Base-by-base conservation (phyloP, 2,113 vertebrate genomes). In the Phyllopteryx taeniolatus region DNA sequence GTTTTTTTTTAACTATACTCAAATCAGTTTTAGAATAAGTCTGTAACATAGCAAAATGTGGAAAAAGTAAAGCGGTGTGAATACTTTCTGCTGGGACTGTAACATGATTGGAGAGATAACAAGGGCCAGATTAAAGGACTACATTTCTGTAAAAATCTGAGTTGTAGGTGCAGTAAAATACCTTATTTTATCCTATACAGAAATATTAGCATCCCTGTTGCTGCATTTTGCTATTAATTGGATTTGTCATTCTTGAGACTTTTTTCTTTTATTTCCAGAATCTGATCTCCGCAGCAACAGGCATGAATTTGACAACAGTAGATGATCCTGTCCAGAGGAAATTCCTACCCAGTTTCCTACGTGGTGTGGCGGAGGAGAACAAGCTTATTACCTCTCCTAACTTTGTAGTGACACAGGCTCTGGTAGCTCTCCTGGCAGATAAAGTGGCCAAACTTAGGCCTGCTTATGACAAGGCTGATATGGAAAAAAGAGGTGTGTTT, bases 311-410 rank as follows among this genome's bases (percentile, higher is more conserved):
- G 77, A 98, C 96, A 54, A 99, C 96, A 0, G 95, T 99, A 7
- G 98, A 99, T 59, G 97, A 99, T 83, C 96, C 98, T 54, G 94
- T 98, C 85, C 98, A 98, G 81, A 94, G 96, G 62, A 98, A 97
- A 86, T 98, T 98, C 89, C 90, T 99, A 62, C 98, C 98, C 62
- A 96, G 96, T 82, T 99, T 99, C 82, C 93, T 99, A 70, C 92
- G 97, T 5, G 95, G 96, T 17, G 96, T 96, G 70, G 96, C 97
- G 0, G 97, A 99, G 89, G 98, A 99, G 83, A 98, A 96, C 90
- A 99, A 99, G 76, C 95, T 98, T 47, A 92, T 99, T 39, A 98
- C 97, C 0, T 99, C 96, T 0, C 98, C 98, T 0, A 99, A 99
- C 90, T 99, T 99, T 75, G 96, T 99, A 62, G 98, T 99, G 69